Base-by-base conservation (phyloP, 2,113 vertebrate genomes). In the Acrocephalus arundinaceus region DNA sequence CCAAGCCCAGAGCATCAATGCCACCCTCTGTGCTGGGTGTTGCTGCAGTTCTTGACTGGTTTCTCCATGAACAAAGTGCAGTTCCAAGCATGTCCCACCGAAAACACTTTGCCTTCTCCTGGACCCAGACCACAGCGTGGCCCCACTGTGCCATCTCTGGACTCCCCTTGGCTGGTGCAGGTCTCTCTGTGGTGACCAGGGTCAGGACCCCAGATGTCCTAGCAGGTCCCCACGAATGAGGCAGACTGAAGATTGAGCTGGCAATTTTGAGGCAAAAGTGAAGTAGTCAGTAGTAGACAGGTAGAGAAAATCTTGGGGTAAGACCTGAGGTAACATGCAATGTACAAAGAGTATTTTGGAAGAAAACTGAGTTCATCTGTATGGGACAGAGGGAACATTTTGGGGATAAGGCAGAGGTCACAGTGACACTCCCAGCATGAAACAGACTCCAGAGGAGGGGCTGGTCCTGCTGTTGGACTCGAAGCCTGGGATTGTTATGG, bases 11-110 rank as follows among this genome's bases (percentile, higher is more conserved):
- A 20, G 6, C 6, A 5, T 51, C 18, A 35, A 22, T 13, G 4
- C 30, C 3, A 3, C 21, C 4, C 11, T 41, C 41, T 57, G 20
- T 70, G 27, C 25, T 86, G 37, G 14, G 3, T 24, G 11, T 27
- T 48, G 37, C 39, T 45, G 63, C 54, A 58, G 25, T n/a, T 54
- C 37, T 18, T 77, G 39, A 35, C 23, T 52, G 46, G 17, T 11
- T 89, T 75, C 81, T 68, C 65, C 78, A 63, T 31, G 28, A 67
- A 35, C 94, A 99, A 98, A 95, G 93, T 78, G 98, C 98, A 20
- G 98, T 98, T 99, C 96, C 98, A 98, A 96, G 97, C 91, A 96
- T 98, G 33, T 97, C 98, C 71, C 98, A 89, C 95, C 25, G 98
- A 99, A 3, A 0, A 0, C 24, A 8, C 16, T 20, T 2, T 43